Conservation (phyloP, 2,113 vertebrate species). For the Dendrocopos noguchii region DNA sequence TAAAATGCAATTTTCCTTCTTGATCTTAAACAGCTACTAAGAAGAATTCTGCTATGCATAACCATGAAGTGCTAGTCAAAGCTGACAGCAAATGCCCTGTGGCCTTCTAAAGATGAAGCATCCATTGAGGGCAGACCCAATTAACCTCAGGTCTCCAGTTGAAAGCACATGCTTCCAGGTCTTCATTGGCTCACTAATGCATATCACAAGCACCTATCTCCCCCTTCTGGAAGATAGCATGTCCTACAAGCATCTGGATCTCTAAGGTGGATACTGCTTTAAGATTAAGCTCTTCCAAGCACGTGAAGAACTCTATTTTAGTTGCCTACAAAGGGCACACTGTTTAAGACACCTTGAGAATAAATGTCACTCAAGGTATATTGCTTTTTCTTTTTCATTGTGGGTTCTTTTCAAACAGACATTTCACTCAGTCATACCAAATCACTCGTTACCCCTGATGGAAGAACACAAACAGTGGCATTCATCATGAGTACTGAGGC, state of each 20-base stretch:
- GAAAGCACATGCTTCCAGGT: neutral
- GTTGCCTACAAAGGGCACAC: rapidly evolving
- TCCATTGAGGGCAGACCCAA: neutral
- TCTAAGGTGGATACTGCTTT: neutral
- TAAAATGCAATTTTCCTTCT: neutral
- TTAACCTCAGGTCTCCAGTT: neutral
- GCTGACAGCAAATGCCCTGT: neutral
- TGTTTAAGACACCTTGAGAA: neutral
- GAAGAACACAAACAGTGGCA: neutral
- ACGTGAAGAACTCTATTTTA: neutral
- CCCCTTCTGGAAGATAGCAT: conserved; percentile 27
- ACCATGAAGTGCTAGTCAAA: neutral
- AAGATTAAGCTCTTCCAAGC: neutral
- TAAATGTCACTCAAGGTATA: neutral
- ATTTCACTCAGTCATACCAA: neutral
- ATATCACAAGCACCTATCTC: neutral
- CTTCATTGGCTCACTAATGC: neutral
- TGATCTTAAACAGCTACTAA: neutral
- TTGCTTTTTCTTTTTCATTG: neutral
- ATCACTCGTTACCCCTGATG: neutral
- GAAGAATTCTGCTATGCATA: neutral
- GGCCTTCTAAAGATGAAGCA: neutral
- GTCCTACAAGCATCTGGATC: neutral
- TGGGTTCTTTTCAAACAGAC: neutral
- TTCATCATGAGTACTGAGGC: rapidly evolving